Percentiles rank a stretch among this genome's conserved stretches.
phyloP scores from a whole-genome alignment of 1,140 invertebrate genomes.

The Ganaspis sp. region DNA sequence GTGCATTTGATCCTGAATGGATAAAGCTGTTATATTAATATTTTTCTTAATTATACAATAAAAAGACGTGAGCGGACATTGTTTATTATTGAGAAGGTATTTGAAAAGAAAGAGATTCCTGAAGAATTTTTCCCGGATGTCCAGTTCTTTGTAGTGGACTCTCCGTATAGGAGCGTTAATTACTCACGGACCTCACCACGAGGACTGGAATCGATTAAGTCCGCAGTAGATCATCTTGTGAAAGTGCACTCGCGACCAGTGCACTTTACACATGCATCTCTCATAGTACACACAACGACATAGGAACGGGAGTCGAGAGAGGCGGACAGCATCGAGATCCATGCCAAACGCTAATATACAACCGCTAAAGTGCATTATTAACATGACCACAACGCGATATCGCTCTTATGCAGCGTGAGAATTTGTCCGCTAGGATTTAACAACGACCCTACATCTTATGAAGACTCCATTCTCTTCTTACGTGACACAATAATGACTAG shows the following conservation, averaged over 20 bases:
- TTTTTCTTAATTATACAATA: too few species aligned
- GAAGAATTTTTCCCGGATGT: conserved; percentile 11
- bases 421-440: conserved; percentile 1
- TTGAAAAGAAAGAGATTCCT: not conserved
- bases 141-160: not conserved
- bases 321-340: conserved; percentile 7
- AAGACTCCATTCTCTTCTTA: conserved; percentile 5
- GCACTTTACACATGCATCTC: conserved; percentile 35
- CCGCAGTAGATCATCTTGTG: conserved; percentile 10
- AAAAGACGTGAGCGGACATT: too few species aligned
- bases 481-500: not conserved
- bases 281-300: conserved; percentile 32
- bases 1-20: too few species aligned
- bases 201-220: conserved; percentile 28
- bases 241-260: conserved; percentile 30
- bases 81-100: not conserved
- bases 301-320: conserved; percentile 26
- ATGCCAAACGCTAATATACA: conserved; percentile 20
- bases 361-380: not conserved
- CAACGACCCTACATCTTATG: not conserved
- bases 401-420: not conserved
- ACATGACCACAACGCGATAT: conserved; percentile 1
- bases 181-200: not conserved
- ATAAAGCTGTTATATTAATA: too few species aligned
- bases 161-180: not conserved